Evolutionary conservation across 2,113 vertebrate species (phyloP).

Genomic region (Merops nubicus): DNA sequence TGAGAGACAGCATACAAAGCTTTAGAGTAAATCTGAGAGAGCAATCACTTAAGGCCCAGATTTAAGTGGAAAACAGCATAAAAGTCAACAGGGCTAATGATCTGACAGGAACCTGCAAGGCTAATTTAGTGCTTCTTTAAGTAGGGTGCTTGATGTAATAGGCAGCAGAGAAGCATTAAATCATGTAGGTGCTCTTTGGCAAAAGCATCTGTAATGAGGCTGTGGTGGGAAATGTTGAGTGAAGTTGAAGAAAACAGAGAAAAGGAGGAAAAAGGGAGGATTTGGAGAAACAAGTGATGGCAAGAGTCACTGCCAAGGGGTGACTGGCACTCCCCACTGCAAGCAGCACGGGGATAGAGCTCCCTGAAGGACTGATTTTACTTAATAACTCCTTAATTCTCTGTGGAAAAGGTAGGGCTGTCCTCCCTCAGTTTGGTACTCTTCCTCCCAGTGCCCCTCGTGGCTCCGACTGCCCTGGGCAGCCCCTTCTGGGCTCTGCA

Average conservation of each 20-base stretch:
- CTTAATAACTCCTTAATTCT: neutral
- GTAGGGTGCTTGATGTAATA: neutral
- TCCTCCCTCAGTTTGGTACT: neutral
- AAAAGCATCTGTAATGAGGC: neutral
- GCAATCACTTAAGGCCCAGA: neutral
- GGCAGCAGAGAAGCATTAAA: neutral
- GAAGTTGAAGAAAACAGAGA: neutral
- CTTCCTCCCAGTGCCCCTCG: neutral
- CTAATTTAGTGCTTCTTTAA: slow-evolving; percentile 1
- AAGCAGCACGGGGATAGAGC: neutral
- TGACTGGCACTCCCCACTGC: neutral
- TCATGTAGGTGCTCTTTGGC: neutral
- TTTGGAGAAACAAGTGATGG: neutral
- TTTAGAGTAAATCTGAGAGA: neutral
- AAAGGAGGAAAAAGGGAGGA: neutral
- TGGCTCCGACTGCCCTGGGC: neutral
- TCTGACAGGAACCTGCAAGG: neutral
- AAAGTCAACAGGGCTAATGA: neutral
- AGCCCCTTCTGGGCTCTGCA: neutral
- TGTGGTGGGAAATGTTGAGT: neutral
- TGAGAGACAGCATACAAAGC: neutral
- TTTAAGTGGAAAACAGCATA: neutral
- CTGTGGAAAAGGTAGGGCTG: neutral
- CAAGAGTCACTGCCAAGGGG: neutral
- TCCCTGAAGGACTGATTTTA: neutral